Evolutionary conservation across 2,797 vertebrate genomes (phyloP).

Genomic region (Trichosurus vulpecula): DNA sequence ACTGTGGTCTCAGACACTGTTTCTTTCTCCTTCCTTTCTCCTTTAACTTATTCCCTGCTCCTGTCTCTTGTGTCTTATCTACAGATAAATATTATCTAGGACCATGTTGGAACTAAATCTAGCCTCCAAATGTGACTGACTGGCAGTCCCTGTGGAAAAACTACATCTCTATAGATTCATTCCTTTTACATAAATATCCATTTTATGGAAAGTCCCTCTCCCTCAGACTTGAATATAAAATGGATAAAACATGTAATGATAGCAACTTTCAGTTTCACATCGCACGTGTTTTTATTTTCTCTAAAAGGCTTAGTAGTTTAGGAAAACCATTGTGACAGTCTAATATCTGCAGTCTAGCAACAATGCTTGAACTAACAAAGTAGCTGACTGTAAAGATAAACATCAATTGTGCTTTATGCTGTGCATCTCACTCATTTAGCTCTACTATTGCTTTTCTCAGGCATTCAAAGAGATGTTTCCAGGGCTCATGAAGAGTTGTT

Average conservation of each 20-base stretch:
- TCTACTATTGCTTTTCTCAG: not conserved
- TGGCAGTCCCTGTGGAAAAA: not conserved
- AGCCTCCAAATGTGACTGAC: not conserved
- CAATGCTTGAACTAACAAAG: not conserved
- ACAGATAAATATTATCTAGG: not conserved
- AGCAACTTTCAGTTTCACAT: not conserved
- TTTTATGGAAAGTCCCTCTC: not conserved
- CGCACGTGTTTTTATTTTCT: not conserved
- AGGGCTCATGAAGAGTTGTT: not conserved
- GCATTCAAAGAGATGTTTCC: not conserved
- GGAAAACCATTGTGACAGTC: not conserved
- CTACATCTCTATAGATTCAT: not conserved
- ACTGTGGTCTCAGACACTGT: not conserved
- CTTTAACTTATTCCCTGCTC: not conserved
- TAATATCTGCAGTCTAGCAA: constrained; percentile 1
- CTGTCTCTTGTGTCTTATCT: not conserved
- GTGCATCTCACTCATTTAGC: not conserved
- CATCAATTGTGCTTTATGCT: not conserved
- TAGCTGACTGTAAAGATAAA: not conserved
- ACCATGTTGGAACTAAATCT: not conserved
- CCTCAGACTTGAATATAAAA: not conserved
- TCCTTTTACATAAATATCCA: not conserved
- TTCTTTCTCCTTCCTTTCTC: not conserved
- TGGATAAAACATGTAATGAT: not conserved
- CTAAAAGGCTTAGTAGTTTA: not conserved